Percentiles rank a stretch among this genome's conserved stretches.
Evolutionary conservation across 2,797 vertebrate genomes (phyloP).

Genomic region (Pteronotus mesoamericanus): DNA sequence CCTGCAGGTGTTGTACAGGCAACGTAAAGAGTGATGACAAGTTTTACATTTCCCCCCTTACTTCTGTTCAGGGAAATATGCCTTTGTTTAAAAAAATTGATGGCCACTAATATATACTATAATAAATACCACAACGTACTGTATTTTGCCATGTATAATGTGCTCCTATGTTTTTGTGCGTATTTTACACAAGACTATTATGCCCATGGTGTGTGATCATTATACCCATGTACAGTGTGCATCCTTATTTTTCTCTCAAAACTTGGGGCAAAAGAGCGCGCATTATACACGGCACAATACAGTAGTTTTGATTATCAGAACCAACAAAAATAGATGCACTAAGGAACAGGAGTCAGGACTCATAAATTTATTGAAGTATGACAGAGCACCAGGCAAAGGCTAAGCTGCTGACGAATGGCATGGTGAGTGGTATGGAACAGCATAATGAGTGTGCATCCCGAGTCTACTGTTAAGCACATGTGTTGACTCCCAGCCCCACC

Average conservation of each 20-base stretch:
- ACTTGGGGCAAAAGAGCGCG: no score
- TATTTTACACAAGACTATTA: no score
- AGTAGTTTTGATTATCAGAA: not conserved
- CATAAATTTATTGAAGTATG: not conserved
- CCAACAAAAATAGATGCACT: not conserved
- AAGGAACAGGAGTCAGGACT: not conserved
- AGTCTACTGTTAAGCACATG: not conserved
- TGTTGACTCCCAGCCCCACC: not conserved
- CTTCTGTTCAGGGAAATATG: not conserved
- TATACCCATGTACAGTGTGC: no score
- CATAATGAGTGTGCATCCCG: not conserved
- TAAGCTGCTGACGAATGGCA: not conserved
- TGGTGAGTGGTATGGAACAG: accelerated
- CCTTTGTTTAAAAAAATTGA: not conserved
- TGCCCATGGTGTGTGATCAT: no score
- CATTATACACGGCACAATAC: no score
- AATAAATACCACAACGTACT: not conserved
- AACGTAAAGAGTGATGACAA: not conserved
- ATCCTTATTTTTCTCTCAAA: no score
- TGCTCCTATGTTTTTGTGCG: no score
- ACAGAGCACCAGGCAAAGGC: not conserved
- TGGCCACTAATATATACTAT: not conserved
- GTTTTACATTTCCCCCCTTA: not conserved
- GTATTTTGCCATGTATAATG: no score
- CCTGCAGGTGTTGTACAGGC: not conserved